Evolutionary conservation across 2,888 invertebrate species (phyloP), one percentile per base, ranked within the genome.

Genomic region (Morpho deidamia): DNA sequence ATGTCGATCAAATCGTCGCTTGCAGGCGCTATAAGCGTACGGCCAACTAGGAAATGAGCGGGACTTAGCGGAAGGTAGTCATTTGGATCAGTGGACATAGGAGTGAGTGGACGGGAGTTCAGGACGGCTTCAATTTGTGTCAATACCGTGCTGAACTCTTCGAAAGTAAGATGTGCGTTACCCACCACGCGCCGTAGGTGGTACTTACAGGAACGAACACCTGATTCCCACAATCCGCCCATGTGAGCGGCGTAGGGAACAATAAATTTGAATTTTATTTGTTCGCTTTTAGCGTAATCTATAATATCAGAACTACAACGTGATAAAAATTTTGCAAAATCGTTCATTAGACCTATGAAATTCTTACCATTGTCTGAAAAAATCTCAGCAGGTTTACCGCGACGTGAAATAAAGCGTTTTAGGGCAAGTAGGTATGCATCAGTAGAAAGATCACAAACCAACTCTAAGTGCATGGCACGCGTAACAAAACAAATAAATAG

Each of bases 401-500:
- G 55, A 9, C 67, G 58, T 11, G 64, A 61, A 11, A 65, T 60
- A 47, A 65, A 65, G 7, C 64, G 14, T 39, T 61, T 65, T 14
- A 65, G 49, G 12, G 62, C 59, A n/a, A 65, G 40, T 37, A 64
- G 14, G 32, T 64, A 61, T 8, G 58, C 60, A 8, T 51, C 59
- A 8, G 57, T 50, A 8, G 60, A 41, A 9, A 64, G 57, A 35
- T 57, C 56, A 12, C 59, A 59, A 0, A 64, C 62, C 7, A 63
- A 49, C 38, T 66, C 64, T 41, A 62, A 61, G 48, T 65, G 64
- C 0, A 67, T 41, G 0, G 64, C 59, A 2, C 64, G 59, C 7
- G 62, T 65, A 3, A 49, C 14, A 14, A 67, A 62, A 53, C 64
- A 65, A 14, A 68, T 42, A 50, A 66, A 63, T 49, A 66, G 41